Percentiles rank a stretch among this genome's conserved stretches.
These are phyloP conservation scores for Periparus ater DNA, from an alignment of 2,797 vertebrate genomes.

Conservation along the genomic window DNA sequence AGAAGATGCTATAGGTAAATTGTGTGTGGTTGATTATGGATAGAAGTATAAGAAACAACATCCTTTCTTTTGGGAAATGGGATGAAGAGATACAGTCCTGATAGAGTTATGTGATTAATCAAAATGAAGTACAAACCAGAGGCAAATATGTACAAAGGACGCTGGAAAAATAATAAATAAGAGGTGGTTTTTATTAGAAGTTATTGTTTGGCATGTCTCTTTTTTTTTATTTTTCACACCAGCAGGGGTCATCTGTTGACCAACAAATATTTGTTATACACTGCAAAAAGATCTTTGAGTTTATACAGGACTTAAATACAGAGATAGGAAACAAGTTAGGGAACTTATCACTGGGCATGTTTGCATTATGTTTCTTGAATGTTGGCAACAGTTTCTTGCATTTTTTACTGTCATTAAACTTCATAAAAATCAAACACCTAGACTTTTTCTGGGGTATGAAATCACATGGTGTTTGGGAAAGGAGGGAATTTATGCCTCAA, in stretches of 20 bases:
- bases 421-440: background rate
- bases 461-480: background rate
- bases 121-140: background rate
- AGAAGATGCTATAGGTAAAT: background rate
- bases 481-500: background rate
- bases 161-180: background rate
- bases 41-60: background rate
- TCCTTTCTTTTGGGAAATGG: background rate
- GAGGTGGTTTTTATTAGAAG: background rate
- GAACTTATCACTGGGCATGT: background rate
- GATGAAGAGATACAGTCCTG: background rate
- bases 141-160: background rate
- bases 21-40: background rate
- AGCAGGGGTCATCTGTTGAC: constrained; percentile 65
- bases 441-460: background rate
- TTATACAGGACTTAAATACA: background rate
- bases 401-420: background rate
- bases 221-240: background rate
- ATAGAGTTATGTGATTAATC: background rate
- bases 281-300: background rate
- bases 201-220: background rate
- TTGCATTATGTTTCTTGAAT: background rate
- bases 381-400: background rate
- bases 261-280: constrained; percentile 14
- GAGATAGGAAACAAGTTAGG: background rate